Evolutionary conservation across 2,113 vertebrate genomes (phyloP), one percentile per base, ranked within the genome.

Genomic region (Eurystomus gularis): DNA sequence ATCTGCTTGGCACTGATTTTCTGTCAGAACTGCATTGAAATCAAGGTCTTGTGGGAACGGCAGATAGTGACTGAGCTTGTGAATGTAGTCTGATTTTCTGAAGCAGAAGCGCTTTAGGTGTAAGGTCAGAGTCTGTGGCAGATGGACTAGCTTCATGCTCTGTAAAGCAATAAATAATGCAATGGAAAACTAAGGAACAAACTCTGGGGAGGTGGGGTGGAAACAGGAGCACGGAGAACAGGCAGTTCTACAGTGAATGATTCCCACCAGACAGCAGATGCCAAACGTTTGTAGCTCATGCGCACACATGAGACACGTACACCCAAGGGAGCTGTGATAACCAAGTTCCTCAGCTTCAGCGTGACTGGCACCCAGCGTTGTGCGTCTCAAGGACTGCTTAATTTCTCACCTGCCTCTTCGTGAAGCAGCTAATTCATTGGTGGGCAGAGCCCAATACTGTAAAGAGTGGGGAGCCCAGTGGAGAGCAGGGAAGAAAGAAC

Each of bases 41-140:
- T 98, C 96, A 15, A 98, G 93, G 3, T 61, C 82, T 35, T 91
- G 87, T 13, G 98, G 97, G 87, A 98, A 98, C 17, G 75, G 35
- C 35, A 98, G 55, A 2, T 44, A 61, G 44, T 98, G 97, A 25
- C 93, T 97, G 13, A 98, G 71, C 92, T 98, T 98, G 82, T 73
- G 44, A 1, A 80, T 49, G 14, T 0, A 3, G 24, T 15, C 13
- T 19, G 94, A 86, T 26, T 93, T 82, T 29, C 55, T 88, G 2
- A 70, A 87, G 46, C 66, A 93, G 88, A 98, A 98, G 17, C 98
- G 97, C 82, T 96, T 96, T 1, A 98, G 97, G 60, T 98, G 98
- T 46, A 98, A 71, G 15, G 96, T 98, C 93, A 98, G 58, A 18
- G 96, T 98, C 37, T 91, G 95, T 11, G 98, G 98, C 80, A 98